phyloP scores from a whole-genome alignment of 2,797 vertebrate genomes.

The Phrynocephalus guinanensis region DNA sequence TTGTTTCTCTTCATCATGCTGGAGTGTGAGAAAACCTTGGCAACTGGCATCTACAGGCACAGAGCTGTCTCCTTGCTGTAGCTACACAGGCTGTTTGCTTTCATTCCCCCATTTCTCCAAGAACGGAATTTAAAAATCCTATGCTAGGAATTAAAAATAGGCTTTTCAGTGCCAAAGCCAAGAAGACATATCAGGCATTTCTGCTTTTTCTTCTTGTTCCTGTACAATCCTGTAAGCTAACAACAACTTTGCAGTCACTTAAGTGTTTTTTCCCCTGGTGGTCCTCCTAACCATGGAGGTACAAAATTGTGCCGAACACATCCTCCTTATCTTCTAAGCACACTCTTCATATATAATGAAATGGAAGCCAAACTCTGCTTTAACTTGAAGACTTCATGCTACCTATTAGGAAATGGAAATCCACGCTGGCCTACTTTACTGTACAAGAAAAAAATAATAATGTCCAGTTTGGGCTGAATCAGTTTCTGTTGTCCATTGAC shows the following conservation, averaged over 20 bases:
- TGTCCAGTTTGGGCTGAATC: not conserved
- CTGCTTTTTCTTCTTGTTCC: not conserved
- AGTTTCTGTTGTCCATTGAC: not conserved
- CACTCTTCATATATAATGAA: slow-evolving; percentile 26
- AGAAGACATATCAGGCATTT: not conserved
- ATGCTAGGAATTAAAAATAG: slow-evolving; percentile 27
- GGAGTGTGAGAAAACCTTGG: not conserved
- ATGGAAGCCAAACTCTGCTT: slow-evolving; percentile 19
- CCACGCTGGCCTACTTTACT: not conserved
- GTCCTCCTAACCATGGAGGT: not conserved
- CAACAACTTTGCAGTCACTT: not conserved
- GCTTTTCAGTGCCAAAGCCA: not conserved
- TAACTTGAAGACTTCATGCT: not conserved
- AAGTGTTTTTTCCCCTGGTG: slow-evolving; percentile 1
- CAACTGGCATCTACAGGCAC: not conserved
- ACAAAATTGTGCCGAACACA: not conserved
- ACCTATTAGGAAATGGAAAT: slow-evolving; percentile 23
- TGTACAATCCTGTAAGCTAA: not conserved
- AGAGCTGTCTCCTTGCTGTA: not conserved
- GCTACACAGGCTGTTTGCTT: not conserved
- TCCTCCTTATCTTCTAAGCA: slow-evolving; percentile 31
- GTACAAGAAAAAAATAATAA: not conserved
- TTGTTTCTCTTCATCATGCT: not conserved
- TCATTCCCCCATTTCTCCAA: not conserved
- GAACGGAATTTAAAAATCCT: not conserved